Percentiles rank a stretch among this genome's conserved stretches.
These are phyloP conservation scores for Smittia sp. DNA, from an alignment of 2,888 invertebrate genomes.

Conservation along the genomic window DNA sequence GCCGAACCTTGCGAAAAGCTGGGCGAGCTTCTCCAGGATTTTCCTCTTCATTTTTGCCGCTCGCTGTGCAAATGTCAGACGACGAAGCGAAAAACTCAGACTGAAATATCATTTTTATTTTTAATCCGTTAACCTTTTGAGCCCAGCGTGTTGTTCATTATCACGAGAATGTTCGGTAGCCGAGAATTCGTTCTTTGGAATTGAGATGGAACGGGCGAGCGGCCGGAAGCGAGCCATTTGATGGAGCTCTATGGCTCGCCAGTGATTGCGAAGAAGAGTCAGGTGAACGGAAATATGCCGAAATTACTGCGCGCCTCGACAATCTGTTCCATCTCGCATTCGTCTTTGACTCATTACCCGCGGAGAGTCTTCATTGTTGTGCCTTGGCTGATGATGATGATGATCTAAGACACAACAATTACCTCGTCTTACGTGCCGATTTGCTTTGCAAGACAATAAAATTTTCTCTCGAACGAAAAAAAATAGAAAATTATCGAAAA, in stretches of 20 bases:
- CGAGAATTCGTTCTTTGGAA: not conserved
- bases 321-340: constrained; percentile 11
- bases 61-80: constrained; percentile 5
- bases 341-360: constrained; percentile 6
- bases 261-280: not conserved
- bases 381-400: not conserved
- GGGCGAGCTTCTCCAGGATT: not conserved
- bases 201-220: not conserved
- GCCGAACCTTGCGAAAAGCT: constrained; percentile 29
- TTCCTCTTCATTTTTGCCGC: not conserved
- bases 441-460: not conserved
- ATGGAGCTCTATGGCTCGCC: not conserved
- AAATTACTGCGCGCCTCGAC: constrained; percentile 20
- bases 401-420: constrained; percentile 6
- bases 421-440: constrained; percentile 15
- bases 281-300: constrained; percentile 34
- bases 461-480: constrained; percentile 3
- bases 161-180: constrained; percentile 1
- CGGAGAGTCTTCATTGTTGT: not conserved
- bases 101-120: constrained; percentile 9
- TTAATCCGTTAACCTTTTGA: constrained; percentile 18
- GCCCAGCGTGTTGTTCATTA: constrained; percentile 10
- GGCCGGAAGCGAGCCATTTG: not conserved
- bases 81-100: not conserved
- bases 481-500: constrained; percentile 8